Conservation (phyloP, 2,113 vertebrate species). For the Psittacara wagleri region DNA sequence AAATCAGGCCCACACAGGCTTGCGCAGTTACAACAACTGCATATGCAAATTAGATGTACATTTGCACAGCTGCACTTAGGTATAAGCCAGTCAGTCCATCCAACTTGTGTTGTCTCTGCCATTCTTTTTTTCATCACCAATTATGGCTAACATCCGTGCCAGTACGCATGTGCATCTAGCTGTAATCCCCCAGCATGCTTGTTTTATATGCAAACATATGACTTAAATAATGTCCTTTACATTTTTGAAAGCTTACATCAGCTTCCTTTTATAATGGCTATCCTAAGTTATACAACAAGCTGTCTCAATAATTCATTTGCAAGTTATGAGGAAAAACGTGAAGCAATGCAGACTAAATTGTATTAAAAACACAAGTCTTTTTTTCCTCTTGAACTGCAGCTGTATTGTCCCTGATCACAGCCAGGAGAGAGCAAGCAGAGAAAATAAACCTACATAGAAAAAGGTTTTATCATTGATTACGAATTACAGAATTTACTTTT, state of each 20-base stretch:
- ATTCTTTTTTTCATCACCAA: slow-evolving; percentile 8
- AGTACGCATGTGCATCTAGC: not conserved
- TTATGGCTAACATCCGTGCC: not conserved
- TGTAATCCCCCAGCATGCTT: not conserved
- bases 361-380: not conserved
- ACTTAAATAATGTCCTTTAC: not conserved
- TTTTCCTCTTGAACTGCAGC: not conserved
- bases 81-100: not conserved
- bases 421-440: not conserved
- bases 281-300: not conserved
- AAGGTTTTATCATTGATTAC: not conserved
- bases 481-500: not conserved
- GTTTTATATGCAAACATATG: not conserved
- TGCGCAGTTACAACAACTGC: not conserved
- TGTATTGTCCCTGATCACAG: not conserved
- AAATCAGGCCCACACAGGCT: not conserved
- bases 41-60: not conserved
- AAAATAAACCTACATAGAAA: not conserved
- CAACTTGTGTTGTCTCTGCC: not conserved
- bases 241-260: slow-evolving; percentile 25
- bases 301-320: not conserved
- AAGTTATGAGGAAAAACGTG: not conserved
- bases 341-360: not conserved
- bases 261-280: not conserved
- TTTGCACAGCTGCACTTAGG: not conserved